These are phyloP conservation scores for Aphelocoma coerulescens DNA, from an alignment of 2,113 vertebrate genomes.

Conservation along the genomic window DNA sequence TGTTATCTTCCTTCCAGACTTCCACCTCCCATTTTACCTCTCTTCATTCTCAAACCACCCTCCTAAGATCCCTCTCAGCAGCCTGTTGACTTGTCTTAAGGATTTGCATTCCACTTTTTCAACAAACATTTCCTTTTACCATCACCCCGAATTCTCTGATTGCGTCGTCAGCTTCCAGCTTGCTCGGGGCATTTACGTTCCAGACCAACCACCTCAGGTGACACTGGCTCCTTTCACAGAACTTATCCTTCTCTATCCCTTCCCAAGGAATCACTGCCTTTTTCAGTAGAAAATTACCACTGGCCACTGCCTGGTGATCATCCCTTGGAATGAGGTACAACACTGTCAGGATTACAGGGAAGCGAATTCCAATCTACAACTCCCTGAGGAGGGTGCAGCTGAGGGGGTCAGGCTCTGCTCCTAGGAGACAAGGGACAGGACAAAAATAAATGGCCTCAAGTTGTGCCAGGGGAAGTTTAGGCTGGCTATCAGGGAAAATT, in stretches of 20 bases:
- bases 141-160: background rate
- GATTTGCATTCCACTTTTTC: background rate
- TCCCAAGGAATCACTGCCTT: background rate
- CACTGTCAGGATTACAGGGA: background rate
- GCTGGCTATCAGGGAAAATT: background rate
- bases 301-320: background rate
- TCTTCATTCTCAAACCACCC: background rate
- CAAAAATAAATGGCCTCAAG: background rate
- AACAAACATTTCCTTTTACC: background rate
- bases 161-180: rapidly evolving
- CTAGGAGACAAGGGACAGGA: background rate
- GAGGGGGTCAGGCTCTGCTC: background rate
- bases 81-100: background rate
- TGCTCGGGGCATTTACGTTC: rapidly evolving
- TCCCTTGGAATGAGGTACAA: background rate
- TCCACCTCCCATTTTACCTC: background rate
- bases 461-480: background rate
- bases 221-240: background rate
- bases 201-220: background rate
- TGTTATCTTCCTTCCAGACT: background rate
- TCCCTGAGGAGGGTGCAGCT: background rate
- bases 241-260: background rate
- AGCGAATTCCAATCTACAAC: background rate
- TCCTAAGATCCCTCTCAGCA: background rate
- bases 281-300: rapidly evolving